Evolutionary conservation across 35 echinoderm and acorn worm species (phyloP), one percentile per base, ranked within the genome.

Genomic region (Lytechinus pictus): DNA sequence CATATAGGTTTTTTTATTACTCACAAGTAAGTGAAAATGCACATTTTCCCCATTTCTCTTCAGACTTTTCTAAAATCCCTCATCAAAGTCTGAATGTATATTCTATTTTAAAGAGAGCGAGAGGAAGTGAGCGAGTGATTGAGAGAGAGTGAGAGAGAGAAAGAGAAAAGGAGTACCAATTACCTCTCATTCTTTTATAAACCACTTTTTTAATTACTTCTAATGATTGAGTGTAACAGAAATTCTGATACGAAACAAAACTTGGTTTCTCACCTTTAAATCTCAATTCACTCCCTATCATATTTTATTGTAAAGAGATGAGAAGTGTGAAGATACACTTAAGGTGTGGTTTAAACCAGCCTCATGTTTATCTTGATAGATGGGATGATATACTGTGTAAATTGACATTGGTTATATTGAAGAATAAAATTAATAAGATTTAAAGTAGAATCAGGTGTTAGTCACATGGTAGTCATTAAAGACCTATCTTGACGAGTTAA

Each of bases 321-420:
- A 24, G 66, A 79, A 79, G 66, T 79, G 66, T 79, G 66, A 79
- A 79, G n/a, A 79, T 7, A 79, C 19, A 79, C 66, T 79, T 79
- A 16, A 79, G 66, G 66, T 19, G 66, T 24, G 66, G 66, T 79
- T 79, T 19, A 14, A 79, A 79, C 66, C 66, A 79, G 66, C 19
- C n/a, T 24, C n/a, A 79, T 79, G 8, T 79, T 79, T 14, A 79
- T 16, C 19, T n/a, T 24, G 16, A 79, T 24, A 79, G 66, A 79
- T 79, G 66, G 66, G 16, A 79, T 79, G 66, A 79, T 79, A 79
- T 79, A 79, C 66, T 24, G n/a, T 79, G 66, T 79, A 79, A 79
- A 79, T 79, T 79, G 66, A 79, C 66, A 79, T 79, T 79, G 66
- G 66, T 16, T n/a, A 16, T 16, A 79, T 79, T 79, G 16, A 79